Evolutionary conservation across 1,140 invertebrate genomes (phyloP), one percentile per base, ranked within the genome.

Genomic region (Grapholita molesta): DNA sequence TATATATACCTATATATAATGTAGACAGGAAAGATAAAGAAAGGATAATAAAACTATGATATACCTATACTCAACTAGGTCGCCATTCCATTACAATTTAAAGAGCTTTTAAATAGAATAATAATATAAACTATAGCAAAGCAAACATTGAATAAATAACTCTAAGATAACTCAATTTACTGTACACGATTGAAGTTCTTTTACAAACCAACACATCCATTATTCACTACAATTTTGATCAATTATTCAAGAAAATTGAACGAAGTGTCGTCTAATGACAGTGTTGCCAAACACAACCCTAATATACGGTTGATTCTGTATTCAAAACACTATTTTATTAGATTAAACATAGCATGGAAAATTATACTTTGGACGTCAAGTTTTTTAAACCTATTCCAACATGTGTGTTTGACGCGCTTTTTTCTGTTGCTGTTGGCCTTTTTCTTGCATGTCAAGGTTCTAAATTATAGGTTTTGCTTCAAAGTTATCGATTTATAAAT

Each of bases 301-400:
- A 61, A 61, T 61, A 28, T 30, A 3, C 25, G 55, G 55, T 61
- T 28, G n/a, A 61, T 28, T 61, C 11, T 28, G 18, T 61, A 30
- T 61, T 61, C 55, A 61, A 32, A 28, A 61, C 24, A 61, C 55
- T 61, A 11, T 61, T 61, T 32, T 61, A 61, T 32, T 61, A 12
- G n/a, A n/a, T 32, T 61, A 61, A 61, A 61, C 55, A 61, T 18
- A 61, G 25, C 24, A 3, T 2, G 0, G 6, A 25, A 24, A 55
- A 55, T 55, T 24, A 55, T 55, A 55, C n/a, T 8, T 23, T 21
- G 0, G 0, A 25, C 2, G 53, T 9, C 25, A 28, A 25, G 28
- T n/a, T 61, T 25, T 25, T 30, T n/a, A n/a, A n/a, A n/a, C 12
- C 11, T 61, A 61, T 61, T 32, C 55, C 7, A 6, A 55, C 53